A percentile compares a stretch with the other conserved stretches of the same genome.
phyloP scores from a whole-genome alignment of 2,888 invertebrate genomes.

The Polyommatus icarus region DNA sequence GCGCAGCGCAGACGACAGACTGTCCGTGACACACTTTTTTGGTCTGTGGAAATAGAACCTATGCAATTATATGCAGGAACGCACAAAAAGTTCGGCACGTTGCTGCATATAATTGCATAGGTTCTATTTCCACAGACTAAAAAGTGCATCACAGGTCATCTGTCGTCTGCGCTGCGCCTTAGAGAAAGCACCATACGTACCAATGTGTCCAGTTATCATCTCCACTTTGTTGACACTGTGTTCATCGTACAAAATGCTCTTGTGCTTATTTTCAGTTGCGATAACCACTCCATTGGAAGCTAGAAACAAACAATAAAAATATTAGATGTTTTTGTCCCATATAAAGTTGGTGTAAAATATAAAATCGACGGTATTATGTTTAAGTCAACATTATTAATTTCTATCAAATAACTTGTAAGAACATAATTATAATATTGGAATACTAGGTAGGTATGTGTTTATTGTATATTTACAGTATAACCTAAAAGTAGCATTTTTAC shows the following conservation, averaged over 20 bases:
- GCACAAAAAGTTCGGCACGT: no score
- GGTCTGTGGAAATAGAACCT: no score
- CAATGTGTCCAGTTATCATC: conserved; percentile 92
- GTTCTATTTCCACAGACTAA: no score
- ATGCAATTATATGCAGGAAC: no score
- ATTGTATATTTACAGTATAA: conserved; percentile 40
- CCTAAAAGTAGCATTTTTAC: conserved; percentile 67
- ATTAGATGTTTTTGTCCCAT: neutral
- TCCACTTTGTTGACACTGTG: conserved; percentile 98
- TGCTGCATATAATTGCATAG: no score
- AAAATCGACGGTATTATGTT: neutral
- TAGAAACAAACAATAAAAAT: conserved; percentile 55
- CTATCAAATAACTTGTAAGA: no score
- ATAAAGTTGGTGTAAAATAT: neutral
- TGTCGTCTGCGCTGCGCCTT: no score
- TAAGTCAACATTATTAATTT: neutral
- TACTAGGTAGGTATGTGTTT: no score
- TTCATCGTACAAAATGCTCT: conserved; percentile 97
- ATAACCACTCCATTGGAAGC: conserved; percentile 99
- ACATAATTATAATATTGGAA: neutral
- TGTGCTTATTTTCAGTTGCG: conserved; percentile 99
- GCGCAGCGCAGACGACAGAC: no score
- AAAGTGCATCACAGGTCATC: no score
- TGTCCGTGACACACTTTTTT: no score
- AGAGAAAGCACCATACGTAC: conserved; percentile 48